A percentile compares a stretch with the other conserved stretches of the same genome.
Conservation (phyloP, 1,140 invertebrate genomes). For the Megathymus violae region DNA sequence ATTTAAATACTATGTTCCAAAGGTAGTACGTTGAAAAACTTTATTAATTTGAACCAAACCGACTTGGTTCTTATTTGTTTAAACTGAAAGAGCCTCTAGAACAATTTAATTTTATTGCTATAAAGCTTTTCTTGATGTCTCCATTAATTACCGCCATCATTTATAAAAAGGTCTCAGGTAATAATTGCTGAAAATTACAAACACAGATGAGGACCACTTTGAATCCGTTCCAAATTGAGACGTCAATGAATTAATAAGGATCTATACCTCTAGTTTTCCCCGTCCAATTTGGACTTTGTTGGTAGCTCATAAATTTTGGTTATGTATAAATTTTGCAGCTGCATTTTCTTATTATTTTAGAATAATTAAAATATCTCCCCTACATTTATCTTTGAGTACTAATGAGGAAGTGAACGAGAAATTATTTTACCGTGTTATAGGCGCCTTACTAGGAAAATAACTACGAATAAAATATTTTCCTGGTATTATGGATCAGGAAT, state of each 20-base stretch:
- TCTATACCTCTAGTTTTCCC: constrained; percentile 22
- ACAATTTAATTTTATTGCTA: too few species aligned
- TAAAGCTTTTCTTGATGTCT: too few species aligned
- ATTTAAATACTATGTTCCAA: too few species aligned
- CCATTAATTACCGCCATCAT: too few species aligned
- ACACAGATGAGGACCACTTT: background rate
- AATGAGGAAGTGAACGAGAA: background rate
- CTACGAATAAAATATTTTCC: too few species aligned
- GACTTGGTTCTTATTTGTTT: too few species aligned
- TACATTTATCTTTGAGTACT: background rate
- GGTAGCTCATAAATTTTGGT: constrained; percentile 14
- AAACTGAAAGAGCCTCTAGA: too few species aligned
- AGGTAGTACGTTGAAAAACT: too few species aligned
- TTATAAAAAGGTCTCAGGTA: background rate
- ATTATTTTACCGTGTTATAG: background rate
- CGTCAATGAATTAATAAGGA: constrained; percentile 15
- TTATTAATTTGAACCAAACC: too few species aligned
- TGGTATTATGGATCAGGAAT: too few species aligned
- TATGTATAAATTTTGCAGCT: constrained; percentile 8
- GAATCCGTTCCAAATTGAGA: constrained; percentile 12
- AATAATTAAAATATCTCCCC: background rate
- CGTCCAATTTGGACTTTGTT: constrained; percentile 20
- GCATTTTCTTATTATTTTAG: constrained; percentile 14
- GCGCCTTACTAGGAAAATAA: too few species aligned
- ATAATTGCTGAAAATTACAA: constrained; percentile 6